phyloP scores from a whole-genome alignment of 2,113 vertebrate genomes.

The Balaeniceps rex region DNA sequence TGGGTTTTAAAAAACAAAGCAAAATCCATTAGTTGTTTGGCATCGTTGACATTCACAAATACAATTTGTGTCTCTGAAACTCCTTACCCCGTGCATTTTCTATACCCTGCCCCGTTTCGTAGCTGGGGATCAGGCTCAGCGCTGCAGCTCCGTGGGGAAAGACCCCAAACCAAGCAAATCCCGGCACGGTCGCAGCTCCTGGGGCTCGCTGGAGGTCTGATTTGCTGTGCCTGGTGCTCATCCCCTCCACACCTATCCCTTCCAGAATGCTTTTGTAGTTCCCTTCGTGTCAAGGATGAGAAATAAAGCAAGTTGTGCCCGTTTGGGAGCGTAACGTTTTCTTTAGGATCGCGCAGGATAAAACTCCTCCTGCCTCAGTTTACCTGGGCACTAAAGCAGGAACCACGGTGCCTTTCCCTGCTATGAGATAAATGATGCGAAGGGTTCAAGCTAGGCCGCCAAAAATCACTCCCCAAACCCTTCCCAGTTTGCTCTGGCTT shows the following conservation, averaged over 20 bases:
- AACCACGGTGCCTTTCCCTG: neutral
- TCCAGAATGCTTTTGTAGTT: too few relatives aligned
- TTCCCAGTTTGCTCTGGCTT: neutral
- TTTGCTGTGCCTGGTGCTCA: neutral
- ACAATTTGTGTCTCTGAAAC: neutral
- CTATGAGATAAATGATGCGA: too few relatives aligned
- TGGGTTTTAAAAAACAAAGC: slow-evolving; percentile 11
- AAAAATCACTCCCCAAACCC: neutral
- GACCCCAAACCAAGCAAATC: neutral
- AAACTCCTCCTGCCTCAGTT: neutral
- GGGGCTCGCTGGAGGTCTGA: neutral
- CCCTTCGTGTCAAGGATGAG: neutral
- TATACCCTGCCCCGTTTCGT: rapidly evolving
- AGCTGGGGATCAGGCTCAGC: neutral
- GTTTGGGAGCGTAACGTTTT: neutral
- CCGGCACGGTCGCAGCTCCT: rapidly evolving
- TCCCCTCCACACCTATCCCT: too few relatives aligned
- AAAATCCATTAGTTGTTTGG: neutral
- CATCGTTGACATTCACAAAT: neutral
- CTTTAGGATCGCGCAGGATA: too few relatives aligned
- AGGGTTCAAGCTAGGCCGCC: neutral
- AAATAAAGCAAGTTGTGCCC: neutral
- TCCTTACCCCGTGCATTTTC: neutral
- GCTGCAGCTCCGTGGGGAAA: neutral
- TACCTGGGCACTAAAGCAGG: neutral